phyloP scores from a whole-genome alignment of 1,140 invertebrate genomes.

The Drosophila santomea region DNA sequence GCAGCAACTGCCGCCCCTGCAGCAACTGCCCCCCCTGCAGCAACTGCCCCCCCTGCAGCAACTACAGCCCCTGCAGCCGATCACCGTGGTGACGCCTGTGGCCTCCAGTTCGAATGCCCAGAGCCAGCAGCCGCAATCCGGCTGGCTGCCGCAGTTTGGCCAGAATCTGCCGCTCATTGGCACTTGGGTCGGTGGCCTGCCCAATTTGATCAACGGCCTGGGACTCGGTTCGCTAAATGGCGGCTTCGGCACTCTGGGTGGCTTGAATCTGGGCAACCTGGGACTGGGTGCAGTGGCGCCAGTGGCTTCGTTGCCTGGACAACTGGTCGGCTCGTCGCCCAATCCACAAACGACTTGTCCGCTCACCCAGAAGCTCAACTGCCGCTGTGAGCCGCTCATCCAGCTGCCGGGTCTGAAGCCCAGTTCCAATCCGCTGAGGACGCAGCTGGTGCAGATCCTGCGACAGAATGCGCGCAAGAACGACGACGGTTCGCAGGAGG shows the following conservation, averaged over 20 bases:
- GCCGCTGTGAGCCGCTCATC: slow-evolving; percentile 69
- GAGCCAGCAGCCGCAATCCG: slow-evolving; percentile 22
- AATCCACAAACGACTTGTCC: slow-evolving; percentile 39
- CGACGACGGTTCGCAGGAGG: slow-evolving; percentile 62
- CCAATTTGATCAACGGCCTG: slow-evolving; percentile 53
- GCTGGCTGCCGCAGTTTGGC: slow-evolving; percentile 54
- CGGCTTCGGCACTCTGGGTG: slow-evolving; percentile 50
- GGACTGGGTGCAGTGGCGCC: slow-evolving; percentile 47
- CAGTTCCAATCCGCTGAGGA: background rate
- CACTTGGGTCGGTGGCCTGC: slow-evolving; percentile 55
- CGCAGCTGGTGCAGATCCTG: slow-evolving; percentile 50
- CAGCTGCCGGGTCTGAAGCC: slow-evolving; percentile 39
- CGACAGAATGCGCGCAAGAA: slow-evolving; percentile 59
- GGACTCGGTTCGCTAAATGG: slow-evolving; percentile 52
- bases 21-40: slow-evolving; percentile 32
- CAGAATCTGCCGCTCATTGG: slow-evolving; percentile 70
- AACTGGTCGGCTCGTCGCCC: background rate
- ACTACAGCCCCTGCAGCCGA: slow-evolving; percentile 41
- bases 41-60: slow-evolving; percentile 26
- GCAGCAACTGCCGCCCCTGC: slow-evolving; percentile 21
- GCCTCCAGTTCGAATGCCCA: slow-evolving; percentile 48
- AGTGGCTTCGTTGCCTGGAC: background rate
- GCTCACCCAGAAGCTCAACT: slow-evolving; percentile 60
- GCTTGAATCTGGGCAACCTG: slow-evolving; percentile 60
- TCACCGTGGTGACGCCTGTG: slow-evolving; percentile 58